Evolutionary conservation across 1,140 invertebrate genomes (phyloP).

Genomic region (Leptoteleia sp.): DNA sequence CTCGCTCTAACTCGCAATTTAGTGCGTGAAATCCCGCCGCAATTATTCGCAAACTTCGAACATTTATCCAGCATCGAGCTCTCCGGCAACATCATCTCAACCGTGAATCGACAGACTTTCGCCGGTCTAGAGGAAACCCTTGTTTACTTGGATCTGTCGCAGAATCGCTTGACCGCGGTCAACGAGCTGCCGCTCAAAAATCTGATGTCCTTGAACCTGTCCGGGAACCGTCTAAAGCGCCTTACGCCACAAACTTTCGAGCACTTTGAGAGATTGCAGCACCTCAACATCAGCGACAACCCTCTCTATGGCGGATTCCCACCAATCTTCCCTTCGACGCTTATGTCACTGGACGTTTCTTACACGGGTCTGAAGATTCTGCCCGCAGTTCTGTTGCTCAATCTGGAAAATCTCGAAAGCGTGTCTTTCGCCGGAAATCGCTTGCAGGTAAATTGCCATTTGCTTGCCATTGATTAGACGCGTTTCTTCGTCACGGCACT

Average conservation of each 20-base stretch:
- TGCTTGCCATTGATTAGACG: slow-evolving; percentile 34
- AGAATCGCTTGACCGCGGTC: slow-evolving; percentile 88
- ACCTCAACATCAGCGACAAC: slow-evolving; percentile 90
- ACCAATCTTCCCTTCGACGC: slow-evolving; percentile 76
- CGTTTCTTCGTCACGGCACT: slow-evolving; percentile 20
- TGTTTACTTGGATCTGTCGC: slow-evolving; percentile 87
- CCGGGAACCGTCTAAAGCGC: slow-evolving; percentile 89
- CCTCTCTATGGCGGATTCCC: slow-evolving; percentile 82
- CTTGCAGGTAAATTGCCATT: slow-evolving; percentile 83
- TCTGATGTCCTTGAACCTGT: slow-evolving; percentile 87
- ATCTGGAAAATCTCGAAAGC: slow-evolving; percentile 84
- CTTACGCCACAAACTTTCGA: slow-evolving; percentile 86
- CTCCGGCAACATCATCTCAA: slow-evolving; percentile 88
- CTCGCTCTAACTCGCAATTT: slow-evolving; percentile 90
- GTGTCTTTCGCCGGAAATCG: slow-evolving; percentile 86
- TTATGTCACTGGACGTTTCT: slow-evolving; percentile 88
- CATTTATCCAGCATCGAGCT: slow-evolving; percentile 88
- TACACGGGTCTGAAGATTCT: slow-evolving; percentile 86
- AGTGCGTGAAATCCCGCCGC: slow-evolving; percentile 90
- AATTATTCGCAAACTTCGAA: slow-evolving; percentile 89
- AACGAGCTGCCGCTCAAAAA: slow-evolving; percentile 84
- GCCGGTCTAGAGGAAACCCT: slow-evolving; percentile 87
- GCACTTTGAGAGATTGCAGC: slow-evolving; percentile 85
- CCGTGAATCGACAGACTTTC: slow-evolving; percentile 88
- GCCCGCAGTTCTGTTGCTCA: slow-evolving; percentile 86